Percentiles rank a stretch among this genome's conserved stretches.
Evolutionary conservation across 2,888 invertebrate genomes (phyloP).

Genomic region (Anthophora plumipes): DNA sequence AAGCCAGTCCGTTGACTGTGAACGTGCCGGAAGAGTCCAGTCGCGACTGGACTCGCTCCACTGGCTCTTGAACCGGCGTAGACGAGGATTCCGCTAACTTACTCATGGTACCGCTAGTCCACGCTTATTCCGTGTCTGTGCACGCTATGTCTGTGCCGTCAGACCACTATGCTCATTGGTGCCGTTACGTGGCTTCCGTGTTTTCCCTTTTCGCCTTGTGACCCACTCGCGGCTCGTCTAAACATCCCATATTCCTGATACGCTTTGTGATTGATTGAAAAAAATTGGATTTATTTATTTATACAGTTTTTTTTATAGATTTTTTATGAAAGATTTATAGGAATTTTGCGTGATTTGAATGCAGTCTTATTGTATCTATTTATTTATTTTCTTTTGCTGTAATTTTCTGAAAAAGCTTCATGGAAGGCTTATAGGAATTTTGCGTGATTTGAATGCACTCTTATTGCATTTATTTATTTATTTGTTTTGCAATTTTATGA

Average conservation of each 20-base stretch:
- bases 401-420: too few relatives aligned
- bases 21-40: slow-evolving; percentile 51
- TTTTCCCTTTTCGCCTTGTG: slow-evolving; percentile 72
- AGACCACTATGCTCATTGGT: slow-evolving; percentile 42
- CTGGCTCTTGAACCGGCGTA: slow-evolving; percentile 60
- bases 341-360: too few relatives aligned
- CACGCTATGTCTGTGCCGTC: slow-evolving; percentile 49
- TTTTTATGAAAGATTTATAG: too few relatives aligned
- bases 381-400: too few relatives aligned
- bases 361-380: too few relatives aligned
- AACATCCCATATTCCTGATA: background rate
- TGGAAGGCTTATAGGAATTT: too few relatives aligned
- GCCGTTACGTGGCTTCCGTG: slow-evolving; percentile 55
- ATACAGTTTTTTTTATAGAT: too few relatives aligned
- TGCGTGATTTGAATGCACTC: too few relatives aligned
- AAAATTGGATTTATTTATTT: too few relatives aligned
- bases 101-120: slow-evolving; percentile 81
- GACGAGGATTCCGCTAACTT: slow-evolving; percentile 76
- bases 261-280: too few relatives aligned
- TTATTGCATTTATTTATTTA: too few relatives aligned
- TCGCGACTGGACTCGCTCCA: slow-evolving; percentile 50
- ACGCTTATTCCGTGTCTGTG: slow-evolving; percentile 63
- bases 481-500: too few relatives aligned
- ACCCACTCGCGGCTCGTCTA: slow-evolving; percentile 38
- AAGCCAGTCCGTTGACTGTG: slow-evolving; percentile 42